Percentiles rank a stretch among this genome's conserved stretches.
Evolutionary conservation across 1,140 invertebrate species (phyloP).

Genomic region (Drosophila cardini): DNA sequence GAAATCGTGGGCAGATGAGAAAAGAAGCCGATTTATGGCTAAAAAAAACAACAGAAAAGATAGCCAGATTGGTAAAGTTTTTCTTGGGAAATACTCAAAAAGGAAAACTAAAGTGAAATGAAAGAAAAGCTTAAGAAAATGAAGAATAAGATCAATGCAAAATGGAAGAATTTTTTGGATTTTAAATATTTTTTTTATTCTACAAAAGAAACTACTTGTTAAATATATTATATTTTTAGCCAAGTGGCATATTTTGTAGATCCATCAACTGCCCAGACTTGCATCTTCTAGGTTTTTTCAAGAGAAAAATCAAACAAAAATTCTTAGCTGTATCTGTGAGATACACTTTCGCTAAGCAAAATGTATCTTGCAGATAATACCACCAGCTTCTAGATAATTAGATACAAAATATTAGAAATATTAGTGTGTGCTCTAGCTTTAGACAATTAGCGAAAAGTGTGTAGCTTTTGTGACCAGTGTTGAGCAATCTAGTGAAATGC

Average conservation of each 20-base stretch:
- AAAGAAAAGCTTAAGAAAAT: too few species aligned
- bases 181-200: too few species aligned
- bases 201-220: neutral
- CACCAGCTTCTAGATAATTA: slow-evolving; percentile 55
- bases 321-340: slow-evolving; percentile 58
- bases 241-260: slow-evolving; percentile 69
- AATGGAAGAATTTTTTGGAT: too few species aligned
- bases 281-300: slow-evolving; percentile 83
- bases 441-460: slow-evolving; percentile 50
- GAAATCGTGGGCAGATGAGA: neutral
- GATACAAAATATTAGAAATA: slow-evolving; percentile 14
- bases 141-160: too few species aligned
- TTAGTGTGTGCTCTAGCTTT: slow-evolving; percentile 56
- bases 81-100: too few species aligned
- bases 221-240: slow-evolving; percentile 11
- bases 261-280: slow-evolving; percentile 85
- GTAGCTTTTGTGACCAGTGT: slow-evolving; percentile 72
- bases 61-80: too few species aligned
- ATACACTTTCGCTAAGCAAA: slow-evolving; percentile 59
- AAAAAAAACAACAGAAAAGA: neutral
- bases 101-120: too few species aligned
- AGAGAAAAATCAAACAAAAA: slow-evolving; percentile 27
- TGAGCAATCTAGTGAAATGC: slow-evolving; percentile 45
- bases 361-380: slow-evolving; percentile 71
- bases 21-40: neutral